Base-by-base conservation (phyloP, 2,888 invertebrate genomes). In the Margaritifera margaritifera region DNA sequence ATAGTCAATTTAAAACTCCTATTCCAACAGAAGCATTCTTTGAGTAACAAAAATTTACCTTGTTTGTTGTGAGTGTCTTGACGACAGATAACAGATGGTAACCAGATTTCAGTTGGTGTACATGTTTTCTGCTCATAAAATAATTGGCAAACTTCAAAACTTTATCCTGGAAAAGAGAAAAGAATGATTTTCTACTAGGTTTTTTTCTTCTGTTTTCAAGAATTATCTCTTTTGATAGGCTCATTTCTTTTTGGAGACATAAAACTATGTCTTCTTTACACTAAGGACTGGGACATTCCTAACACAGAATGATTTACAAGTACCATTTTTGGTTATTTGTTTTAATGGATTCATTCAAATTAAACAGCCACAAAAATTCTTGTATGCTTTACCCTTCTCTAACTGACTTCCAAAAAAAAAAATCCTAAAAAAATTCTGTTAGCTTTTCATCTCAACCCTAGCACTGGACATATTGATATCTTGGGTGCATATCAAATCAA, bases 141-240 rank as follows among this genome's bases (percentile, higher is more conserved):
- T 98, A 99, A 87, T 94, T 94, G 0, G 94, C 94, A 85, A 99
- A 94, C 91, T 98, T 98, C 62, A 95, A 93, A 2, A 94, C 93
- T 91, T 97, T 97, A 42, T 93, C 94, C 80, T 89, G 82, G n/a
- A 80, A 81, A 64, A 52, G 62, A 57, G 61, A n/a, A 51, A 61
- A 61, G 20, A 42, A 42, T 2, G n/a, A n/a, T n/a, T n/a, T 42
- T 42, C 15, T 42, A 2, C 2, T 11, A 42, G 15, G 42, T 2
- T 24, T 24, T 54, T 55, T 55, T 19, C n/a, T 55, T 25, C 5
- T 5, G 55, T 64, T 18, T 6, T 0, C 1, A 66, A 24, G 22
- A 66, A 53, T 52, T 20, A 68, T n/a, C 4, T 24, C 50, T 42
- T 50, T 50, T 3, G 6, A 50, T 0, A 51, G 18, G 58, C 51